phyloP scores from a whole-genome alignment of 2,113 vertebrate species.

The Glareola pratincola region DNA sequence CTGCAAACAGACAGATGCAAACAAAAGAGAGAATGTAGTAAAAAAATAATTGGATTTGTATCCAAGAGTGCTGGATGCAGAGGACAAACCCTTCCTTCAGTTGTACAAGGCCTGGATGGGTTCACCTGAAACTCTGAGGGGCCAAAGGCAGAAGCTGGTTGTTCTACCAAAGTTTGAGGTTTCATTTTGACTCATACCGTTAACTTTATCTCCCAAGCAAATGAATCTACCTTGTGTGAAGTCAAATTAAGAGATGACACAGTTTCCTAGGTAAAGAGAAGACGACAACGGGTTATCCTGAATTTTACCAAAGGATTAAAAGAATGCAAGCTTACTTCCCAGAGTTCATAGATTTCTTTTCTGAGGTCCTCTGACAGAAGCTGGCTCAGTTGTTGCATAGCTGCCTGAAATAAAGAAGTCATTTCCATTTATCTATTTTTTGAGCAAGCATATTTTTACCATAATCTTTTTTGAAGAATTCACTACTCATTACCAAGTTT shows the following conservation, averaged over 20 bases:
- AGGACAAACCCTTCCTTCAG: not conserved
- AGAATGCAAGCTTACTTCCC: conserved; percentile 82
- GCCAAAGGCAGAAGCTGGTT: not conserved
- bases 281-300: not conserved
- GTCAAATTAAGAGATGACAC: not conserved
- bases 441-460: not conserved
- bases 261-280: not conserved
- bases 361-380: conserved; percentile 82
- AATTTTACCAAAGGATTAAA: not conserved
- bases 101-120: not conserved
- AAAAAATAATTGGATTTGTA: not conserved
- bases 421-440: not conserved
- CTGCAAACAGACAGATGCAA: not conserved
- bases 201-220: not conserved
- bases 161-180: not conserved
- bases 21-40: not conserved
- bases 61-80: not conserved
- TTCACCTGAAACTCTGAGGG: not conserved
- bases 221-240: not conserved
- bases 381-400: conserved; percentile 85
- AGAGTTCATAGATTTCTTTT: conserved; percentile 89
- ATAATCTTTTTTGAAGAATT: not conserved
- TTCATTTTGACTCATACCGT: not conserved
- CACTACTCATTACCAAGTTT: not conserved
- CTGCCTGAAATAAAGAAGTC: conserved; percentile 75